Evolutionary conservation across 2,113 vertebrate genomes (phyloP), one percentile per base, ranked within the genome.

Genomic region (Notiomystis cincta): DNA sequence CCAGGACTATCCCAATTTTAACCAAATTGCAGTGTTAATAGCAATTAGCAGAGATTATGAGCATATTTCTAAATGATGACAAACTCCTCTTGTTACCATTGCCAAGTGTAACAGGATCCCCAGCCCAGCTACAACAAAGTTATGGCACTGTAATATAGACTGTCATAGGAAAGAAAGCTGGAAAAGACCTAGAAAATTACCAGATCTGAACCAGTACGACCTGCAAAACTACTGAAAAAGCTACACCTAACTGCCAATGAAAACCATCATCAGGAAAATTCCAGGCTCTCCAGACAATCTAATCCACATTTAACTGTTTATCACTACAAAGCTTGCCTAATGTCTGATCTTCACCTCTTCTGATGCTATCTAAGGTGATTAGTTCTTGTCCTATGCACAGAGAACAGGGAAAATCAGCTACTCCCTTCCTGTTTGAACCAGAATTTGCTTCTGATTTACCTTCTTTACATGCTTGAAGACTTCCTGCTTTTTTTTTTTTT

Each of bases 361-460:
- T 93, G 93, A 93, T 96, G 80, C 14, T 92, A 95, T 95, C 86
- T 96, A 40, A 82, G 60, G n/a, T 86, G 61, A 94, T 92, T 77
- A 89, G 64, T 47, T 75, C 67, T 91, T 65, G n/a, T 71, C 33
- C 56, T 62, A 62, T 66, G 54, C 60, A 81, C 30, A 58, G 86
- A 86, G 58, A 96, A 53, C 47, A 53, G 4, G 14, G 24, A 77
- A 42, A 90, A 90, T 70, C 54, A 70, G 75, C 54, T 81, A n/a
- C 67, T 87, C 82, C 88, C 82, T 86, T 65, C n/a, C 27, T 54
- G 44, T 66, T 73, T 86, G 71, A 84, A 89, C 38, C 35, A 88
- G 45, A 47, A 85, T 93, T 95, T 94, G n/a, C 14, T 69, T 93
- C 77, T 84, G 38, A 13, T 38, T 95, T 94, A 77, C 3, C 6